Conservation (phyloP, 2,113 vertebrate species). For the Corynorhinus townsendii region DNA sequence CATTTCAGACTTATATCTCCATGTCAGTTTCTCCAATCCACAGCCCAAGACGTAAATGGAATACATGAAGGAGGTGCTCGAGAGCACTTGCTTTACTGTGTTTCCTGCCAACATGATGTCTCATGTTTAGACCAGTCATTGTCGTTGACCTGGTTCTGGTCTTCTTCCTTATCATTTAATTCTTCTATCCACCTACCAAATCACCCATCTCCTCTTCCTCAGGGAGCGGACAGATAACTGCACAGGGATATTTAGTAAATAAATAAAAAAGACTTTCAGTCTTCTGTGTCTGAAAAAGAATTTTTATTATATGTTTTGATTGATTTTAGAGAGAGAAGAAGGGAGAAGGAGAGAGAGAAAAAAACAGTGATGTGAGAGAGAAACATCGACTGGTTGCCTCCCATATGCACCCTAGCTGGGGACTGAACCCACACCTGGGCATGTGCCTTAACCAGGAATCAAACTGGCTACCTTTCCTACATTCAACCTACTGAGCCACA, state of each 20-base stretch:
- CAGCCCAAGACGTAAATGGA: no score
- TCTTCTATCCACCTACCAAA: not conserved
- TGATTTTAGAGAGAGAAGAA: not conserved
- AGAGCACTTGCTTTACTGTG: not conserved
- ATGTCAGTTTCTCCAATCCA: not conserved
- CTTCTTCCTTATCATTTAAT: not conserved
- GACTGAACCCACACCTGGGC: not conserved
- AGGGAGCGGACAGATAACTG: not conserved
- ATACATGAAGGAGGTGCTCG: fast-evolving
- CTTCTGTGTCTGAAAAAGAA: not conserved
- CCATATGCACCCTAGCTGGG: not conserved
- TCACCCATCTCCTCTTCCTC: not conserved
- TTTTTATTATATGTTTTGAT: not conserved
- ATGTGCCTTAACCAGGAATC: not conserved
- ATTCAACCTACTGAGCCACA: not conserved
- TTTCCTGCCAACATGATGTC: not conserved
- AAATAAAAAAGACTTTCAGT: not conserved
- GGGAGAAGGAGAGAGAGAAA: not conserved
- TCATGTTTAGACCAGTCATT: not conserved
- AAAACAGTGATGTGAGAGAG: not conserved
- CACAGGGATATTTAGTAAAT: not conserved
- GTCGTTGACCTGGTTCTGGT: not conserved
- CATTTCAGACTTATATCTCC: not conserved
- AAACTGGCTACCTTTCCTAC: not conserved
- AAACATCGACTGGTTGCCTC: not conserved